Conservation (phyloP, 1,140 invertebrate species). For the Phymastichus coffea region DNA sequence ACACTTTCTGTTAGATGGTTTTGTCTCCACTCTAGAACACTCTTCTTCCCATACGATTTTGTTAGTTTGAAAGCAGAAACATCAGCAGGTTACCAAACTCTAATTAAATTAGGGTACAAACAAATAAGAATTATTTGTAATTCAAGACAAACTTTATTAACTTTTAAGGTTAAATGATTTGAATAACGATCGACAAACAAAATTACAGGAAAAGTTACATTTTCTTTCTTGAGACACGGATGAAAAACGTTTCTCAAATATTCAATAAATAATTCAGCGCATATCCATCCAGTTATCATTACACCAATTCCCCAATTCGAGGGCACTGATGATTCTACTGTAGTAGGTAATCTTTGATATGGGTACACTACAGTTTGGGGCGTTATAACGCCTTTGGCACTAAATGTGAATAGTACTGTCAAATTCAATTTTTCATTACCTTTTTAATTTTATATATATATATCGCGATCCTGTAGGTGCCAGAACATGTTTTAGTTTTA, state of each 20-base stretch:
- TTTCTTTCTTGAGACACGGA: conserved; percentile 37
- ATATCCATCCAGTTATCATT: conserved; percentile 48
- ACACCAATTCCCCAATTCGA: conserved; percentile 41
- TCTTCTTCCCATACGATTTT: conserved; percentile 35
- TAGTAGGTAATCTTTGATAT: conserved; percentile 32
- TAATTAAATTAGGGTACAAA: conserved; percentile 45
- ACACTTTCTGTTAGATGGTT: not conserved
- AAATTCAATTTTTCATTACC: conserved; percentile 34
- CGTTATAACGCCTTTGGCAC: conserved; percentile 31
- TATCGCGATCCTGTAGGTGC: conserved; percentile 37
- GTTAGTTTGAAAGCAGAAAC: conserved; percentile 38
- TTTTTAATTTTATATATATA: conserved; percentile 39
- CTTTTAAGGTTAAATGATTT: conserved; percentile 12
- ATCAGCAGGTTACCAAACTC: conserved; percentile 41
- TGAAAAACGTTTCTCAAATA: conserved; percentile 44
- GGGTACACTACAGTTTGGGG: conserved; percentile 39
- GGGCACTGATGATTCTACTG: conserved; percentile 33
- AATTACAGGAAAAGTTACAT: conserved; percentile 39
- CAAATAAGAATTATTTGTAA: conserved; percentile 12
- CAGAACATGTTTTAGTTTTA: too few species aligned
- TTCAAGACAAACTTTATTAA: conserved; percentile 3
- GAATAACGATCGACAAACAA: conserved; percentile 48
- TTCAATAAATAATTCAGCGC: conserved; percentile 43
- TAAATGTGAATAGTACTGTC: conserved; percentile 43
- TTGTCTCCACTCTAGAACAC: conserved; percentile 22